Percentiles rank a stretch among this genome's conserved stretches.
phyloP scores from a whole-genome alignment of 2,113 vertebrate species.

The Halcyon senegalensis region DNA sequence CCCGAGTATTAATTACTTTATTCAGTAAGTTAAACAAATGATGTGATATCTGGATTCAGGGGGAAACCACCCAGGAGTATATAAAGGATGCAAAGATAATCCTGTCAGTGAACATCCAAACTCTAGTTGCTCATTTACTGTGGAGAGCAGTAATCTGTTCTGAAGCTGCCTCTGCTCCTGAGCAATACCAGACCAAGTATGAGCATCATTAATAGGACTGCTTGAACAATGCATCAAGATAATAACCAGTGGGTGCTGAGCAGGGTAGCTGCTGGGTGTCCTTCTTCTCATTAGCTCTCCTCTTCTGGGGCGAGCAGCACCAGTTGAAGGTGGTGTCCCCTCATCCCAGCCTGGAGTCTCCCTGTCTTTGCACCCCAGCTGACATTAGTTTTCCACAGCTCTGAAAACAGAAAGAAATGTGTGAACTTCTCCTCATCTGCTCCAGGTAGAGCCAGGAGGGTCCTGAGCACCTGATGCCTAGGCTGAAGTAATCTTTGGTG shows the following conservation, averaged over 20 bases:
- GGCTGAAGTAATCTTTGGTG: background rate
- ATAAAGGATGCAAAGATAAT: slow-evolving; percentile 22
- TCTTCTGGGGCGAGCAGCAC: background rate
- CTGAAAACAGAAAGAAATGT: background rate
- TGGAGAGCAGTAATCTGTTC: background rate
- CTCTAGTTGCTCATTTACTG: slow-evolving; percentile 33
- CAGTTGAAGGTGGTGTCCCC: background rate
- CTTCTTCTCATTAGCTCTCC: background rate
- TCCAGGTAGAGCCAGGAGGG: background rate
- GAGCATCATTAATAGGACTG: background rate
- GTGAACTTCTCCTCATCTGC: fast-evolving
- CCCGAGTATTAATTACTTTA: slow-evolving; percentile 76
- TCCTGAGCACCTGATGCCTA: background rate
- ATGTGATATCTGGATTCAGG: slow-evolving; percentile 69
- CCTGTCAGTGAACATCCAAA: slow-evolving; percentile 32
- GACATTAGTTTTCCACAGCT: background rate
- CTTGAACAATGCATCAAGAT: background rate
- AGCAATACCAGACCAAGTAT: background rate
- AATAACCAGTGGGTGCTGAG: background rate
- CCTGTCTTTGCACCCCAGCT: background rate
- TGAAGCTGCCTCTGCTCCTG: background rate
- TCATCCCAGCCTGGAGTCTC: background rate
- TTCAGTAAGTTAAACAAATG: slow-evolving; percentile 77
- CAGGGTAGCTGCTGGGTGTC: background rate
- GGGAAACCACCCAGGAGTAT: slow-evolving; percentile 57